Evolutionary conservation across 2,113 vertebrate species (phyloP), one percentile per base, ranked within the genome.

Genomic region (Colossoma macropomum): DNA sequence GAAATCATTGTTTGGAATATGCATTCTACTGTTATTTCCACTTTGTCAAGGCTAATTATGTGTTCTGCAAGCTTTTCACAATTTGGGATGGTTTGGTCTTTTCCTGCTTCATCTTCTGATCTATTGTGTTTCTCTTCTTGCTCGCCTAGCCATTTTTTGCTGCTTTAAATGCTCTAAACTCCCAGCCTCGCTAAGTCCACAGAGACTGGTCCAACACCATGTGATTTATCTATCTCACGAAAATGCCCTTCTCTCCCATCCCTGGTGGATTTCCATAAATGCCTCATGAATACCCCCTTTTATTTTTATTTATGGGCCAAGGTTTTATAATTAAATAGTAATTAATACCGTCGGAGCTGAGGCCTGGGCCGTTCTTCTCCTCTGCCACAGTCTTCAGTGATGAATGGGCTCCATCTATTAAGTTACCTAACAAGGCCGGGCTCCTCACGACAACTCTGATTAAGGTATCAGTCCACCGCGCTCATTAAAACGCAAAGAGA

Each of bases 291-390:
- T 87, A 85, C 84, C 72, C 81, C 63, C 91, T 88, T 93, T 91
- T 91, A 93, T 95, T 94, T 93, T 94, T 94, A 96, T 96, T 96
- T 96, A 96, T 95, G 89, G 89, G 85, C 88, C 84, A 88, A 90
- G 93, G 89, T 87, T 96, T 96, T 95, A 94, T 95, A 95, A 96
- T 96, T 95, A 96, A 97, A 96, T 95, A 93, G 91, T 95, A 95
- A 96, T 96, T 96, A 96, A 95, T 95, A 94, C 91, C 93, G 94
- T 93, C 91, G 92, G 91, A 86, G 93, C 89, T 92, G 90, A 90
- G 90, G 87, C 93, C 79, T 17, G 76, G 77, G 75, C 69, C 5
- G 63, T 79, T 80, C 79, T 81, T 79, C 79, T 88, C 92, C 90
- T 89, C 91, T 62, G 74, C 66, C 87, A 83, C 93, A 84, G 93